These are phyloP conservation scores for Zaprionus lachaisei DNA, from an alignment of 1,140 invertebrate species.

Conservation along the genomic window DNA sequence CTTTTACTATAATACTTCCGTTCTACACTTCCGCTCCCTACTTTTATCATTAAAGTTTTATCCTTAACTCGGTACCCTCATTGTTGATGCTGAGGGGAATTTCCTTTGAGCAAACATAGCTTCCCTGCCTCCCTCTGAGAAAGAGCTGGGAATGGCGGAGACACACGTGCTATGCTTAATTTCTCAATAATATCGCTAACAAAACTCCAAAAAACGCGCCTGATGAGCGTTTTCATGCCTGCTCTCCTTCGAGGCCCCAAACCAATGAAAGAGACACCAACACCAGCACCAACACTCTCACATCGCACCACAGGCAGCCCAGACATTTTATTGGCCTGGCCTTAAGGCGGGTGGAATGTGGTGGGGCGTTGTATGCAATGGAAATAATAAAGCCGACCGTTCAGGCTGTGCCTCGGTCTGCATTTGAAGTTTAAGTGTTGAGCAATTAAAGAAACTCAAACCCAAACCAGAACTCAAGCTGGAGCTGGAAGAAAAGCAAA, in stretches of 20 bases:
- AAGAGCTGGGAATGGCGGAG: no score
- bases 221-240: slow-evolving; percentile 63
- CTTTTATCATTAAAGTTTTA: slow-evolving; percentile 72
- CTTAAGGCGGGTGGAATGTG: slow-evolving; percentile 20
- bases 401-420: slow-evolving; percentile 28
- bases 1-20: slow-evolving; percentile 41
- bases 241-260: background rate
- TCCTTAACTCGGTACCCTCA: slow-evolving; percentile 19
- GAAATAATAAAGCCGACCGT: slow-evolving; percentile 62
- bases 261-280: slow-evolving; percentile 46
- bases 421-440: slow-evolving; percentile 63
- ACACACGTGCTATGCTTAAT: slow-evolving; percentile 68
- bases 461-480: slow-evolving; percentile 15
- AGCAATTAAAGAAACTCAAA: slow-evolving; percentile 70
- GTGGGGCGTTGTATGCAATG: slow-evolving; percentile 37
- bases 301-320: slow-evolving; percentile 10
- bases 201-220: slow-evolving; percentile 63
- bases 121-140: no score
- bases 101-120: background rate
- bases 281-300: background rate
- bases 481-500: slow-evolving; percentile 7
- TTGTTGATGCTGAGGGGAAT: slow-evolving; percentile 1
- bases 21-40: slow-evolving; percentile 29
- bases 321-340: slow-evolving; percentile 70
- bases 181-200: slow-evolving; percentile 71